Evolutionary conservation across 2,113 vertebrate species (phyloP), one percentile per base, ranked within the genome.

Genomic region (Lates calcarifer): DNA sequence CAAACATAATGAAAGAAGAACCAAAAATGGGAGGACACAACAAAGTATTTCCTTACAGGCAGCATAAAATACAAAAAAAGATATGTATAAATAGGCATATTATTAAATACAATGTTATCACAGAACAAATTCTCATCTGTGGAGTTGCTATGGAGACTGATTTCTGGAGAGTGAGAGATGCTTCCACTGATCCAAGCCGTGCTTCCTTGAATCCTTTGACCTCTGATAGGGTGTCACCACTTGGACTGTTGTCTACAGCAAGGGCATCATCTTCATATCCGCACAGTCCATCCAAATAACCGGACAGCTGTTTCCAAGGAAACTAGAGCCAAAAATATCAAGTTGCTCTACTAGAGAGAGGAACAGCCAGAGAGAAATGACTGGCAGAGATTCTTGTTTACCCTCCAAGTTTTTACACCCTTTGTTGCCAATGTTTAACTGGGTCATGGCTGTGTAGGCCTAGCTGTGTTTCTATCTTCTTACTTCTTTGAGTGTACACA

Each of bases 291-390:
- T 89, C 86, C 79, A 77, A 74, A 90, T 60, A 84, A 83, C 96
- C 95, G 95, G 95, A 96, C 96, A 95, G 95, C 94, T 96, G 97
- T 98, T 98, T 97, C 98, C 97, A 98, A 96, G 96, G 97, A 98
- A 98, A 98, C 97, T 93, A 94, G 95, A 96, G 83, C 83, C 96
- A 96, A 76, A 86, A 91, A 91, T 90, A 93, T 87, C 83, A 89
- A 91, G 94, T 96, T 93, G 74, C 82, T 45, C 95, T 95, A 96
- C 94, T 94, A 95, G 95, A 95, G 94, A 95, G 93, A 94, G 95
- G 45, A 83, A 43, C 67, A 85, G 84, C 79, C 95, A 96, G 96
- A 94, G 94, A 95, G 94, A 94, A 95, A 82, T 91, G 79, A 87
- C 79, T 90, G 80, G 87, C 85, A 89, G 84, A 86, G 71, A 86